Evolutionary conservation across 2,888 invertebrate genomes (phyloP), one percentile per base, ranked within the genome.

Genomic region (Chymomyza procnemis): DNA sequence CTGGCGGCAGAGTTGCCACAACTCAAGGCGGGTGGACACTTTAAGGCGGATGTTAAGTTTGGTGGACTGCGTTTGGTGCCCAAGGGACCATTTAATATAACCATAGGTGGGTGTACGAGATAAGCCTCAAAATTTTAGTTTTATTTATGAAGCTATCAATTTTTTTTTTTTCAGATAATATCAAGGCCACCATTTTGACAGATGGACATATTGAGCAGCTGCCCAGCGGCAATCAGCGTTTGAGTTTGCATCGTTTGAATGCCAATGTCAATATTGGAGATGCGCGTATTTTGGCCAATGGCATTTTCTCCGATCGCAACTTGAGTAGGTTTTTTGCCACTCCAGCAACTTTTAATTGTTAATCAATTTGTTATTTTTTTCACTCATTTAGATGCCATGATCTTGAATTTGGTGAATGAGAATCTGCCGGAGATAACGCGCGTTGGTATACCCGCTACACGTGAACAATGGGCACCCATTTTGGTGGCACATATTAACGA

Each of bases 21-120:
- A 75, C 87, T 94, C 2, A 88, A 91, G 55, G 90, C 93, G 1
- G 93, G 92, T 47, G 94, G 94, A 3, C 90, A 92, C 26, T 95
- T 94, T 87, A 92, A 92, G 78, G 94, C 93, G 3, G 93, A 93
- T 73, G 95, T 95, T 6, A 91, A 92, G 63, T 92, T 94, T 73
- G 94, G 94, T 59, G 91, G 92, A 2, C 90, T 95, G 76, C 92
- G 92, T 66, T 87, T 95, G 71, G 92, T 92, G 73, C 94, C 95
- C 50, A 91, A 92, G 71, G 94, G 94, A 34, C 89, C 91, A 16
- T 93, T 93, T 80, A 93, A 92, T 77, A 91, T 92, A 12, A 93
- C 93, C 56, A 93, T 94, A 92, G 92, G 95, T 95, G 89, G 91
- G 92, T 67, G 26, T n/a, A n/a, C 12, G 41, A 5, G 16, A 22